Evolutionary conservation across 2,888 invertebrate species (phyloP).

Genomic region (Ceraclea dissimilis): DNA sequence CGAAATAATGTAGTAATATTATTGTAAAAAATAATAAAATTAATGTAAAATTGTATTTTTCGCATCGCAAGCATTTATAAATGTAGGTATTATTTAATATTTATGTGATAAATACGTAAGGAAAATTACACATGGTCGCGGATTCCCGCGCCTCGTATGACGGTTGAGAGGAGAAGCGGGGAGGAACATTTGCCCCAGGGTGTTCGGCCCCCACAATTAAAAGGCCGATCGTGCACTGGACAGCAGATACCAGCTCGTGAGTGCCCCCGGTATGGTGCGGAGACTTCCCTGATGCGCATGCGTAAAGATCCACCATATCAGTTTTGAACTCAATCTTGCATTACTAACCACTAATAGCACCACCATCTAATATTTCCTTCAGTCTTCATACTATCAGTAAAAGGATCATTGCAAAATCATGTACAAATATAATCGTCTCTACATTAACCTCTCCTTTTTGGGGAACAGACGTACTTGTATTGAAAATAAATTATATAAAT

Average conservation of each 20-base stretch:
- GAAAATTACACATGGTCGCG: conserved; percentile 23
- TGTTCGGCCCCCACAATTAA: conserved; percentile 17
- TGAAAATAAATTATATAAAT: too few species aligned
- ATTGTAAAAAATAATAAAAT: not conserved
- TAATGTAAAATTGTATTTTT: not conserved
- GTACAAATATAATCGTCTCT: too few species aligned
- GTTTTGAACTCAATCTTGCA: too few species aligned
- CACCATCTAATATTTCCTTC: too few species aligned
- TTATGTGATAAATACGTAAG: conserved; percentile 1
- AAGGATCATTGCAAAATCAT: too few species aligned
- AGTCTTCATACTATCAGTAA: too few species aligned
- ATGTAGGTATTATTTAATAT: conserved; percentile 1
- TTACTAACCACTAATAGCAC: too few species aligned
- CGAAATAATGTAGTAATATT: not conserved
- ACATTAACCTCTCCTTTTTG: too few species aligned
- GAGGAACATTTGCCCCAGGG: conserved; percentile 11
- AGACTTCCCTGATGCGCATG: not conserved
- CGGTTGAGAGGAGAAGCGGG: conserved; percentile 7
- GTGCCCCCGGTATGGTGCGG: conserved; percentile 17
- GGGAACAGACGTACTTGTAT: too few species aligned
- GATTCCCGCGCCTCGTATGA: conserved; percentile 12
- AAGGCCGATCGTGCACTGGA: conserved; percentile 20
- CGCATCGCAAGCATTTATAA: not conserved
- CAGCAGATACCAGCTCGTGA: conserved; percentile 15
- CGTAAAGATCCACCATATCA: not conserved